Conservation (phyloP, 2,797 vertebrate genomes). For the Ciconia nigra region DNA sequence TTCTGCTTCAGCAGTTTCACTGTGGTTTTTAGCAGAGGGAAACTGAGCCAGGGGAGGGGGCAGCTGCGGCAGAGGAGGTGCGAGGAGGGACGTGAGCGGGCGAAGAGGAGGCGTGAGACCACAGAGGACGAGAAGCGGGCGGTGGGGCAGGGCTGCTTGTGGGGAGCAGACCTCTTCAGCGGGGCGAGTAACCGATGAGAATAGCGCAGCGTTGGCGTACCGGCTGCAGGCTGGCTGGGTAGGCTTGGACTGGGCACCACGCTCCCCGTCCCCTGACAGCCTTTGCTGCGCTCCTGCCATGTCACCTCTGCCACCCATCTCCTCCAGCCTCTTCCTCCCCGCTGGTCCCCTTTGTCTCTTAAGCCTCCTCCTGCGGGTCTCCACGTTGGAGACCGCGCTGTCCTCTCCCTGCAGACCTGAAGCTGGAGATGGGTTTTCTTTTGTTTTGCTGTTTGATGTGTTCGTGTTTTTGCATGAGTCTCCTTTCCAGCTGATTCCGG, state of each 20-base stretch:
- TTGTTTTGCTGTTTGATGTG: conserved; percentile 23
- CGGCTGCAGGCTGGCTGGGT: background rate
- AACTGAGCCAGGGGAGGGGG: background rate
- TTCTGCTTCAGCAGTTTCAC: accelerated
- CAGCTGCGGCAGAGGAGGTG: background rate
- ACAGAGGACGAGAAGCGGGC: too few relatives aligned
- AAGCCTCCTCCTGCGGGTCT: background rate
- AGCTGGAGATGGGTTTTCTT: conserved; percentile 11
- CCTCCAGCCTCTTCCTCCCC: background rate
- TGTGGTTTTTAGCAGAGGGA: background rate
- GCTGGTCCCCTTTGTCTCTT: background rate
- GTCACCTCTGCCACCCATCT: background rate
- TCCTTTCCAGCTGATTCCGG: conserved; percentile 66
- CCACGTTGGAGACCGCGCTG: background rate
- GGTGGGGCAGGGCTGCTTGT: background rate
- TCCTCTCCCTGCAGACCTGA: background rate
- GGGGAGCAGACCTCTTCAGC: background rate
- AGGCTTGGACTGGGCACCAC: background rate
- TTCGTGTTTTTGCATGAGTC: conserved; percentile 52
- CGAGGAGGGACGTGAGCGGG: background rate
- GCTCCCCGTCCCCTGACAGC: accelerated
- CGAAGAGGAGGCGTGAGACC: too few relatives aligned
- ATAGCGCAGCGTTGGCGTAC: accelerated
- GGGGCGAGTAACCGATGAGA: accelerated
- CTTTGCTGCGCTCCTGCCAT: background rate